Percentiles rank a stretch among this genome's conserved stretches.
phyloP scores from a whole-genome alignment of 1,140 invertebrate species.

The Drosophila malerkotliana region DNA sequence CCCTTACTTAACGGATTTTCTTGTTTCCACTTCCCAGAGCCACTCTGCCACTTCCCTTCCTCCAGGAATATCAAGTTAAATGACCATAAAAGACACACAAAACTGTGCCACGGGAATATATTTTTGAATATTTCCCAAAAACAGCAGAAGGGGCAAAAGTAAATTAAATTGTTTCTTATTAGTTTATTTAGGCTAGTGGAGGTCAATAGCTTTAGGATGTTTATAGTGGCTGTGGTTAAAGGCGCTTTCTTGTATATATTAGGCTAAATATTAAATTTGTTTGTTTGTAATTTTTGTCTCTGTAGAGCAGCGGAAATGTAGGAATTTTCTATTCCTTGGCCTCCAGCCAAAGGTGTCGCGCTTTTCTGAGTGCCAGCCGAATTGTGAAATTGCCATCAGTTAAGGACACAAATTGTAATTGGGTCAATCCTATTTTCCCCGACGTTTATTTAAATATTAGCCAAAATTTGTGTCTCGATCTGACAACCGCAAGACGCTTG shows the following conservation, averaged over 20 bases:
- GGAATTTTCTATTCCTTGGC: conserved; percentile 44
- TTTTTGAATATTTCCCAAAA: conserved; percentile 4
- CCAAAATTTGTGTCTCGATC: conserved; percentile 46
- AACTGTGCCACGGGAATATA: conserved; percentile 22
- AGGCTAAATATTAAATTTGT: neutral
- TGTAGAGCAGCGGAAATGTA: neutral
- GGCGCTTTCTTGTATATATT: neutral
- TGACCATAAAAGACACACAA: conserved; percentile 29
- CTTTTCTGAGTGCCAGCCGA: conserved; percentile 51
- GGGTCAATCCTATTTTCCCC: conserved; percentile 66
- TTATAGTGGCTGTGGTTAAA: neutral
- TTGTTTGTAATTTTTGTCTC: neutral
- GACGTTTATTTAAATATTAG: conserved; percentile 61
- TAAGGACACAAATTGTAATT: conserved; percentile 66
- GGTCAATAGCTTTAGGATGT: neutral
- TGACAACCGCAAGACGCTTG: conserved; percentile 65
- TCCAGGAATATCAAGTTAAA: conserved; percentile 32
- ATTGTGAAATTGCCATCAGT: conserved; percentile 74
- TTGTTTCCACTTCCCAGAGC: conserved; percentile 25
- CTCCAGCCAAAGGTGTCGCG: conserved; percentile 61
- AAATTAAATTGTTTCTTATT: neutral
- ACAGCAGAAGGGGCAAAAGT: neutral
- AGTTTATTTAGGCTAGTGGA: neutral
- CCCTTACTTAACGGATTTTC: conserved; percentile 39
- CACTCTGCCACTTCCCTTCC: neutral